Conservation (phyloP, 1,140 invertebrate genomes). For the Magallana ariakensis region DNA sequence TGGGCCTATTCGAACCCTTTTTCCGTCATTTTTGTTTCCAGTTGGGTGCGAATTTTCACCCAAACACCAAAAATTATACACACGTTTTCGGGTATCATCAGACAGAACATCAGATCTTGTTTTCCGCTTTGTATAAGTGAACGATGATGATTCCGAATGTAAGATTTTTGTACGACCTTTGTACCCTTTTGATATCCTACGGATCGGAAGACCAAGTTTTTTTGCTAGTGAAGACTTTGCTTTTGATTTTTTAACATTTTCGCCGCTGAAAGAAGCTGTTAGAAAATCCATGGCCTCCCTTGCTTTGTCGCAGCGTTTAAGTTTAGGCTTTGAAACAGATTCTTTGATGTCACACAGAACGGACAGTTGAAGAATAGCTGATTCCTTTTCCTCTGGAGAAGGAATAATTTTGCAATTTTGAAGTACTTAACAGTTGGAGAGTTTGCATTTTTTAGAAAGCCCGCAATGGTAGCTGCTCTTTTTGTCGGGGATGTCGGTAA, state of each 20-base stretch:
- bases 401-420: too few relatives aligned
- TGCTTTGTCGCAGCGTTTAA: slow-evolving; percentile 9
- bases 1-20: neutral
- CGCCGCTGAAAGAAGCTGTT: slow-evolving; percentile 33
- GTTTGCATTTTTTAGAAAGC: neutral
- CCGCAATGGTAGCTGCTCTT: neutral
- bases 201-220: slow-evolving; percentile 30
- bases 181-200: slow-evolving; percentile 12
- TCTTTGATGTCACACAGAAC: slow-evolving; percentile 9
- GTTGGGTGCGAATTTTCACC: neutral
- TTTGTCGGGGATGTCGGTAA: slow-evolving; percentile 10
- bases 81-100: slow-evolving; percentile 1
- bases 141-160: slow-evolving; percentile 19
- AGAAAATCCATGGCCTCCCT: slow-evolving; percentile 20
- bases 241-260: neutral
- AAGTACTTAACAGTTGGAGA: neutral
- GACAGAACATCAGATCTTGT: slow-evolving; percentile 34
- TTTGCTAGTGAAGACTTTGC: slow-evolving; percentile 8
- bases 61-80: slow-evolving; percentile 29
- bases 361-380: neutral
- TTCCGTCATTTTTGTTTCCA: neutral
- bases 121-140: slow-evolving; percentile 15
- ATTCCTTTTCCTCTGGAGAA: neutral
- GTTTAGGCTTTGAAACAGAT: slow-evolving; percentile 18
- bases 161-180: neutral